Conservation (phyloP, 2,113 vertebrate species). For the Theristicus caerulescens region DNA sequence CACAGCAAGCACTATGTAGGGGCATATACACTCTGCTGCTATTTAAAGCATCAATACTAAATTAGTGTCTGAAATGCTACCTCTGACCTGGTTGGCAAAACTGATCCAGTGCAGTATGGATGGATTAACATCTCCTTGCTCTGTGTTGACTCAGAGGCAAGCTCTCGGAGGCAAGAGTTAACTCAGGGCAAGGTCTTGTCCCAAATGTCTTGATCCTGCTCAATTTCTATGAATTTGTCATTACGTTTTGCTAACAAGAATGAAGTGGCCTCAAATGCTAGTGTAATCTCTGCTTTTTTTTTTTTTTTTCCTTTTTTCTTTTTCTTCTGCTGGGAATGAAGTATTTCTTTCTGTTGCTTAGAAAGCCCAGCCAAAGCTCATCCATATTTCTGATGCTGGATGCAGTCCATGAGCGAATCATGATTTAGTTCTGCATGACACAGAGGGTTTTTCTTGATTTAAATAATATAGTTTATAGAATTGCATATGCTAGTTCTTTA, state of each 20-base stretch:
- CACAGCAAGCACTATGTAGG: conserved; percentile 12
- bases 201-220: background rate
- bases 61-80: background rate
- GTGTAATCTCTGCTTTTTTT: background rate
- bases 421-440: conserved; percentile 10
- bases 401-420: background rate
- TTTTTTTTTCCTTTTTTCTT: background rate
- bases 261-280: background rate
- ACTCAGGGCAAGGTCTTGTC: background rate
- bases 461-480: conserved; percentile 29
- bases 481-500: conserved; percentile 26
- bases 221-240: background rate
- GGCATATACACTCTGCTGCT: background rate
- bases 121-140: background rate
- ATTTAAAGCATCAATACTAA: conserved; percentile 29
- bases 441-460: conserved; percentile 23
- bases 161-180: background rate
- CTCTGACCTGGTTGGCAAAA: conserved; percentile 30
- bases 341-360: background rate
- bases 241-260: background rate
- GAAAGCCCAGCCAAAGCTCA: conserved; percentile 12
- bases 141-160: background rate
- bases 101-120: background rate
- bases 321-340: background rate
- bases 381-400: conserved; percentile 27